A percentile compares a stretch with the other conserved stretches of the same genome.
These are phyloP conservation scores for Melipona quadrifasciata DNA, from an alignment of 1,140 invertebrate species.

Conservation along the genomic window DNA sequence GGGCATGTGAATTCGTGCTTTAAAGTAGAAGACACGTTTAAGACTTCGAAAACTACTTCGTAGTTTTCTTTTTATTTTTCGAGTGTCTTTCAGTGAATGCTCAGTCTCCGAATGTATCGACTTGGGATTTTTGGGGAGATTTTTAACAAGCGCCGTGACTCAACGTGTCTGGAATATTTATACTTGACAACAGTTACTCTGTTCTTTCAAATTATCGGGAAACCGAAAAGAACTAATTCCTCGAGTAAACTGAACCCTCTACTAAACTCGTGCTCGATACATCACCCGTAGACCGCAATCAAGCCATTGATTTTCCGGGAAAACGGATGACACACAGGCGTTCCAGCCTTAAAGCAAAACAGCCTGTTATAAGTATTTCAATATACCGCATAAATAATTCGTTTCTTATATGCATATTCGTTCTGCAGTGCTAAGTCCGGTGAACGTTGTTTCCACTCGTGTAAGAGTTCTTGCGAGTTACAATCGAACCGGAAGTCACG, in stretches of 20 bases:
- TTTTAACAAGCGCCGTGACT: no score
- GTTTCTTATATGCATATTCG: background rate
- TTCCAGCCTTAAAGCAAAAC: background rate
- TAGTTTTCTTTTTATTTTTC: no score
- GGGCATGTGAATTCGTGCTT: no score
- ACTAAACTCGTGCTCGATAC: no score
- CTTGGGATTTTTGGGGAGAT: no score
- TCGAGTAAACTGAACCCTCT: background rate
- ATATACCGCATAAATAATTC: background rate
- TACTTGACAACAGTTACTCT: no score
- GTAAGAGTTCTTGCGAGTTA: background rate
- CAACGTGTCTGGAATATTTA: no score
- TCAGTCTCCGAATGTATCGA: no score
- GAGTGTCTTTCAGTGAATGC: no score
- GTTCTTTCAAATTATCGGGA: background rate
- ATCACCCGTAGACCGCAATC: background rate
- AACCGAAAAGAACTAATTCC: background rate
- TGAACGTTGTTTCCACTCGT: background rate
- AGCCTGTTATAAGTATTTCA: conserved; percentile 1
- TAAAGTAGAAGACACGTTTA: no score
- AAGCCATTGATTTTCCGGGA: background rate
- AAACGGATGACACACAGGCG: background rate
- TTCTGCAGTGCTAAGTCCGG: background rate
- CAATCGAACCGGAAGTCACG: conserved; percentile 42
- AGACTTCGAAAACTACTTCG: no score